phyloP scores from a whole-genome alignment of 35 echinoderm and acorn worm genomes.

The Acanthaster planci region DNA sequence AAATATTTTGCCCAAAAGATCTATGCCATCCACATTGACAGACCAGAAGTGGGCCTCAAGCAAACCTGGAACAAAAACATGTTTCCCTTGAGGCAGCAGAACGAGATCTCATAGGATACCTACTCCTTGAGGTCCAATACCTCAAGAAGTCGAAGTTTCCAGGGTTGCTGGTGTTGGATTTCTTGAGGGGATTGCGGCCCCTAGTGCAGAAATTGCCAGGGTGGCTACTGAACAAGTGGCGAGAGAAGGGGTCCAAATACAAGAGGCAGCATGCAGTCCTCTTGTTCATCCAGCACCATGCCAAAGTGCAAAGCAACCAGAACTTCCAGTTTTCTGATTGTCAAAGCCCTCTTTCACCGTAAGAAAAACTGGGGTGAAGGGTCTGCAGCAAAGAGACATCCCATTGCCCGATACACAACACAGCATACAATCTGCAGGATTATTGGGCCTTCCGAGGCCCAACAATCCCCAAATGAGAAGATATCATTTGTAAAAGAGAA shows the following conservation, averaged over 20 bases:
- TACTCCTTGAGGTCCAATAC: too few species aligned
- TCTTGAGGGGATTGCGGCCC: slow-evolving; percentile 10
- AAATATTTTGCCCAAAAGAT: slow-evolving; percentile 59
- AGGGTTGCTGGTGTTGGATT: too few species aligned
- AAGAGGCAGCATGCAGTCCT: slow-evolving; percentile 16
- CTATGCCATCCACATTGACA: slow-evolving; percentile 35
- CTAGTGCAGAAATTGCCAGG: slow-evolving; percentile 51
- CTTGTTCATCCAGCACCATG: slow-evolving; percentile 55
- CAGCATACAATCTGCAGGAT: neutral
- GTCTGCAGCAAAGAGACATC: neutral
- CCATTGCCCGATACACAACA: slow-evolving; percentile 57
- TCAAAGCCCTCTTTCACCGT: slow-evolving; percentile 44
- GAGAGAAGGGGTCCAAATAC: neutral
- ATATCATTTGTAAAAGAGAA: neutral
- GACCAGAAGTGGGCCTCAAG: slow-evolving; percentile 39
- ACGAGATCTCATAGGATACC: too few species aligned
- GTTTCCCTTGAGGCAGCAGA: slow-evolving; percentile 59
- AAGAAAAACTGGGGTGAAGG: slow-evolving; percentile 46
- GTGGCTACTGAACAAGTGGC: slow-evolving; percentile 18
- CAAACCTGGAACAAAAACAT: slow-evolving; percentile 47
- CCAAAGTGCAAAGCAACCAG: slow-evolving; percentile 49
- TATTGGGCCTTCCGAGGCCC: neutral
- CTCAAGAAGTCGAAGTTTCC: too few species aligned
- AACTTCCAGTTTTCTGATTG: slow-evolving; percentile 32
- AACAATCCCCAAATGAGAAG: neutral